Evolutionary conservation across 1,140 invertebrate species (phyloP).

Genomic region (Lepidurus couesii): DNA sequence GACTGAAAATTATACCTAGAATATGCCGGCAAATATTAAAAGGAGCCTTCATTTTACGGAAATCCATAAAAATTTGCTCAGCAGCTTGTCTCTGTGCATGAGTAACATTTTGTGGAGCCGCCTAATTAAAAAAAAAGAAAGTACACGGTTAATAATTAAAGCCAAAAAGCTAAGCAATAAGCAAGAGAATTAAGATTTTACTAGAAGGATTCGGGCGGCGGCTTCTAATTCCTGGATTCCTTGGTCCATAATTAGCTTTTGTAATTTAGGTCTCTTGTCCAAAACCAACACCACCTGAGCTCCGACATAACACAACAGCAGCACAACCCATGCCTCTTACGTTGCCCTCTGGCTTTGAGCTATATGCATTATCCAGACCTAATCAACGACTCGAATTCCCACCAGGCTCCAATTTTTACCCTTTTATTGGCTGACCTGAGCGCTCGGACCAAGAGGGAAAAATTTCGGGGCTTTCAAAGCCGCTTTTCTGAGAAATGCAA

Average conservation of each 20-base stretch:
- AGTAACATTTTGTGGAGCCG: conserved; percentile 70
- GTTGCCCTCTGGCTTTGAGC: conserved; percentile 4
- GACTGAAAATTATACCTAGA: conserved; percentile 50
- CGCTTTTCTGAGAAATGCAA: too few species aligned
- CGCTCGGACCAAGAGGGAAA: background rate
- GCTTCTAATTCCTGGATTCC: conserved; percentile 52
- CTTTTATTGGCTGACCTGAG: background rate
- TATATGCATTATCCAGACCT: background rate
- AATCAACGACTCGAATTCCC: background rate
- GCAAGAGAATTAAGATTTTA: conserved; percentile 42
- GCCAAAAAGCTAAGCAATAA: conserved; percentile 22
- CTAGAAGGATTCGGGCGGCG: conserved; percentile 62
- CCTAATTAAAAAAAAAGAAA: conserved; percentile 52
- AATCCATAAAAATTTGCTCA: conserved; percentile 70
- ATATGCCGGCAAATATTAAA: conserved; percentile 74
- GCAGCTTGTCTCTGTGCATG: conserved; percentile 69
- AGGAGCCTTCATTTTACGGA: conserved; percentile 72
- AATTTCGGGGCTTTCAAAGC: background rate
- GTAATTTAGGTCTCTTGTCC: background rate
- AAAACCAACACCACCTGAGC: background rate
- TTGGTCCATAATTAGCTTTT: conserved; percentile 30
- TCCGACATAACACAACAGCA: background rate
- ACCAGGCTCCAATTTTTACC: background rate
- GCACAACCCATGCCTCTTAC: background rate
- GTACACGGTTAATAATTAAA: background rate